Conservation (phyloP, 1,140 invertebrate species). For the Diabrotica undecimpunctata region DNA sequence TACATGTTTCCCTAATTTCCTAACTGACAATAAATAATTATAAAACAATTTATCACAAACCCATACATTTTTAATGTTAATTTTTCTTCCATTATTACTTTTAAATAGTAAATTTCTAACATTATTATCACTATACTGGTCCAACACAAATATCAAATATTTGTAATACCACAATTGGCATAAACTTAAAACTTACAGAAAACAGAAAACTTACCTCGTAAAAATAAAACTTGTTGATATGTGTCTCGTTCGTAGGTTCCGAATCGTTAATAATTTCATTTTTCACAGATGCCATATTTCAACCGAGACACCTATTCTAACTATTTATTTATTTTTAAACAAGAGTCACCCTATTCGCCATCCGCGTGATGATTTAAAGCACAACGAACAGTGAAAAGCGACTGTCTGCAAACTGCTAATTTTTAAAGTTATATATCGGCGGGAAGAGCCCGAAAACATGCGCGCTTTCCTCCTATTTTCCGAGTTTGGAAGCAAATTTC, state of each 20-base stretch:
- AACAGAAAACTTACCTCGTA: neutral
- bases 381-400: neutral
- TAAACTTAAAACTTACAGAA: too few relatives aligned
- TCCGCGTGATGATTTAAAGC: neutral
- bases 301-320: neutral
- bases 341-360: neutral
- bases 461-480: neutral
- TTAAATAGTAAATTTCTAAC: too few relatives aligned
- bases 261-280: neutral
- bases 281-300: neutral
- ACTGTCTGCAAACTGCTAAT: neutral
- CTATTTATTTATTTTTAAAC: neutral
- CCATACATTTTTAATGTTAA: too few relatives aligned
- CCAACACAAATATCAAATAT: too few relatives aligned
- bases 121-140: too few relatives aligned
- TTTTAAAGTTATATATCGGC: constrained; percentile 3
- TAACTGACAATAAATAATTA: too few relatives aligned
- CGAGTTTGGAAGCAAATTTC: too few relatives aligned
- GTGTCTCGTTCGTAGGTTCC: neutral
- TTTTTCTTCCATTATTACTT: too few relatives aligned
- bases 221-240: neutral
- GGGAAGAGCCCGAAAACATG: neutral
- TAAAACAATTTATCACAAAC: too few relatives aligned
- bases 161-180: too few relatives aligned
- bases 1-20: too few relatives aligned